Base-by-base conservation (phyloP, 2,113 vertebrate genomes). In the Oceanodroma tethys region DNA sequence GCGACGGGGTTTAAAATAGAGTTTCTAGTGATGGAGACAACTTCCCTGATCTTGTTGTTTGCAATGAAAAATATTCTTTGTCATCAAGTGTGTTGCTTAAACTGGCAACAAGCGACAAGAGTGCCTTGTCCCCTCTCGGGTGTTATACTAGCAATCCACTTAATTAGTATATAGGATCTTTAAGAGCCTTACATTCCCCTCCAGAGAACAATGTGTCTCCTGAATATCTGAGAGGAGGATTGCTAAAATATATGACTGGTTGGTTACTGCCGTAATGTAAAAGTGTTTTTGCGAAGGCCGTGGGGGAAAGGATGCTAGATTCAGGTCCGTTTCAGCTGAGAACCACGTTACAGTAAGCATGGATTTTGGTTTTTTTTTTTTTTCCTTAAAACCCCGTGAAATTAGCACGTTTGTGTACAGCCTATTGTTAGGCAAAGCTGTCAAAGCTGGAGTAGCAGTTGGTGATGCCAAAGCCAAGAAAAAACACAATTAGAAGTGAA, bases 231-330 rank as follows among this genome's bases (percentile, higher is more conserved):
- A 9, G 32, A 11, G 36, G 38, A 36, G 40, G 6, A 8, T 13
- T 50, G 43, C 68, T 58, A 43, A 21, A 56, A 17, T 34, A 9
- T 1, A 9, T 4, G 50, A 12, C 60, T 29, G 22, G 47, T 20
- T 45, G 38, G 38, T 21, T 55, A 19, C 42, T 62, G 72, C 53
- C 1, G 1, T 43, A 9, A 9, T 3, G 19, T 20, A 3, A 1
- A 29, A 29, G 50, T 38, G 43, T 6, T 2, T 81, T 43, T 38
- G 29, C 6, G 8, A 10, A 60, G 65, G 38, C 34, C 0, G 0
- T 15, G 12, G 29, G 29, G 67, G 12, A 58, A 29, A 73, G 47
- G 65, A 34, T 47, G 63, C 40, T 53, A 5, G 34, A 7, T 47
- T 14, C 11, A 1, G 50, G 42, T 20, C 43, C 3, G 2, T 7